Conservation (phyloP, 35 echinoderm and acorn worm species). For the Apostichopus parvimensis region DNA sequence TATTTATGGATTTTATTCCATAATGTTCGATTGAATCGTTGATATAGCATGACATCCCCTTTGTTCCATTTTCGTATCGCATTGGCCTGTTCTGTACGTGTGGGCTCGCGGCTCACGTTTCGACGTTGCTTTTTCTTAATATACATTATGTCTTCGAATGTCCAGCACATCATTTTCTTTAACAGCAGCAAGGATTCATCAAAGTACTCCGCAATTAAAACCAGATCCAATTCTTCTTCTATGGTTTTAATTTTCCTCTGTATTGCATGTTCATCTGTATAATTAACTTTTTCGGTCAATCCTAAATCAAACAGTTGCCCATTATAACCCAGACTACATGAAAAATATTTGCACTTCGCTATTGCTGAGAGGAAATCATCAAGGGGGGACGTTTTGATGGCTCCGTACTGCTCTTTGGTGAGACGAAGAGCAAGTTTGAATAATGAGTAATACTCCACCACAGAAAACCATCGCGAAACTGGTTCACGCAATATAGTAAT, state of each 20-base stretch:
- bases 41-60: neutral
- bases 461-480: too few relatives aligned
- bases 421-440: too few relatives aligned
- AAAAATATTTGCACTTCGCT: neutral
- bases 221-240: too few relatives aligned
- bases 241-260: too few relatives aligned
- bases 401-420: too few relatives aligned
- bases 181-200: slow-evolving; percentile 45
- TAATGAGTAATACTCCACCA: too few relatives aligned
- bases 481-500: too few relatives aligned
- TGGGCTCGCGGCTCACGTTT: neutral
- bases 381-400: too few relatives aligned
- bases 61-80: slow-evolving; percentile 15
- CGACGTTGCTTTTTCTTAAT: slow-evolving; percentile 5
- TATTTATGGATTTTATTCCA: neutral
- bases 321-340: slow-evolving; percentile 6
- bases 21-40: neutral
- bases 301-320: slow-evolving; percentile 21
- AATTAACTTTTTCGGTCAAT: too few relatives aligned
- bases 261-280: too few relatives aligned
- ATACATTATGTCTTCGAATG: slow-evolving; percentile 53
- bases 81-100: neutral
- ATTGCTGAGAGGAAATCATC: too few relatives aligned
- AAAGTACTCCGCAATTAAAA: too few relatives aligned
- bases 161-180: slow-evolving; percentile 57